A percentile compares a stretch with the other conserved stretches of the same genome.
These are phyloP conservation scores for Hippocampus mohnikei DNA, from an alignment of 2,113 vertebrate genomes.

Conservation along the genomic window DNA sequence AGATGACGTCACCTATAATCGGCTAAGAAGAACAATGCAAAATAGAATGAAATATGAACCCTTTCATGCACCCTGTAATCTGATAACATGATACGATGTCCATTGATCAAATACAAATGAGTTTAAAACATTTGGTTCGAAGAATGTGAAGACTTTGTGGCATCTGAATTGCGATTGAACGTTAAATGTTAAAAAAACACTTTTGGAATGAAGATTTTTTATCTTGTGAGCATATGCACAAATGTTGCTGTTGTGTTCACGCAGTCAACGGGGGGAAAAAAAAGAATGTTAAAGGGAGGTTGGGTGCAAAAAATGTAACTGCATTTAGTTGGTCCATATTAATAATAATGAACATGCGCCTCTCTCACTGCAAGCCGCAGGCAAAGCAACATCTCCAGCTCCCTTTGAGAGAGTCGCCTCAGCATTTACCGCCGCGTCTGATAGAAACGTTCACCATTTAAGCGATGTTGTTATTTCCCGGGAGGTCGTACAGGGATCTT, in stretches of 20 bases:
- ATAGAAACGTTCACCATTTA: conserved; percentile 29
- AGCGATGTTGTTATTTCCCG: conserved; percentile 27
- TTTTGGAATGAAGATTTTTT: not conserved
- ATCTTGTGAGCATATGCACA: not conserved
- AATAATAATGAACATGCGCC: conserved; percentile 52
- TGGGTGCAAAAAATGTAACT: conserved; percentile 4
- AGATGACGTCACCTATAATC: too few species aligned
- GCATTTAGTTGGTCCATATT: conserved; percentile 49
- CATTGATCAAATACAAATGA: too few species aligned
- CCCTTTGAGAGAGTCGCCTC: conserved; percentile 29
- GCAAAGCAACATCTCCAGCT: conserved; percentile 26
- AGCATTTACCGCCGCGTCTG: conserved; percentile 29
- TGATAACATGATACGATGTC: too few species aligned
- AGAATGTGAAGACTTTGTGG: too few species aligned
- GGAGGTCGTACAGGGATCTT: conserved; percentile 30
- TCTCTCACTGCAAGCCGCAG: conserved; percentile 37
- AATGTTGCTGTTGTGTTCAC: not conserved
- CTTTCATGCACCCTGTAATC: too few species aligned
- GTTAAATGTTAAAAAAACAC: not conserved
- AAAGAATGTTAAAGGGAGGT: not conserved
- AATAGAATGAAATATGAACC: too few species aligned
- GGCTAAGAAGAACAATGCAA: too few species aligned
- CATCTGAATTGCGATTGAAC: too few species aligned
- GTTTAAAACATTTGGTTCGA: too few species aligned
- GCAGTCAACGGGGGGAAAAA: not conserved